phyloP scores from a whole-genome alignment of 2,113 vertebrate species.

The Chrysochloris asiatica region DNA sequence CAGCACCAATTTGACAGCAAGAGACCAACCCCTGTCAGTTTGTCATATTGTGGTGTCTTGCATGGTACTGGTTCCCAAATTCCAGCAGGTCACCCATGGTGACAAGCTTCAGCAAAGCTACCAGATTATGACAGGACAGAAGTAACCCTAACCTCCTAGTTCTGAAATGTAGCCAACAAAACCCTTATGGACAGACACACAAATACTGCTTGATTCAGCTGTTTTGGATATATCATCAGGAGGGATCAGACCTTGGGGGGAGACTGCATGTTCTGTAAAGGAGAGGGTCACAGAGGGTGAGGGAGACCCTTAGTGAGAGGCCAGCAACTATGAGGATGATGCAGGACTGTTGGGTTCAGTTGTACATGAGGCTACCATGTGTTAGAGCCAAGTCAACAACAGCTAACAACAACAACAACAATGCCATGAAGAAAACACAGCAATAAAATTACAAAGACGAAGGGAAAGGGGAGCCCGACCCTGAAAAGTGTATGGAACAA shows the following conservation, averaged over 20 bases:
- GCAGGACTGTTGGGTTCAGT: neutral
- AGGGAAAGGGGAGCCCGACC: neutral
- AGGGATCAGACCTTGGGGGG: neutral
- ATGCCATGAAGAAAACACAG: neutral
- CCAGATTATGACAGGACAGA: neutral
- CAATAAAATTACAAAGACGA: neutral
- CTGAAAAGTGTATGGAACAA: neutral
- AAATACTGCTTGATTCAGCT: neutral
- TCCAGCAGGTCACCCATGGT: neutral
- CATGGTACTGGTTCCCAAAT: neutral
- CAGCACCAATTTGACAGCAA: too few species aligned
- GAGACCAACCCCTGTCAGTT: neutral
- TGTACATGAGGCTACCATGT: neutral
- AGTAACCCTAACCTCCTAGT: neutral
- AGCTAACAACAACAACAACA: too few species aligned
- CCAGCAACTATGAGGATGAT: neutral
- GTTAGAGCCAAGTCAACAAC: too few species aligned
- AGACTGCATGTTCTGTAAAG: neutral
- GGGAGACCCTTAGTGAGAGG: neutral
- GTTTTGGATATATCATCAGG: neutral
- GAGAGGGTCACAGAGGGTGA: neutral
- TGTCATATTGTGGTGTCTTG: neutral
- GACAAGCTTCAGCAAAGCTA: neutral
- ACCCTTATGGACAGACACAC: neutral
- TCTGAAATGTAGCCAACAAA: neutral